phyloP scores from a whole-genome alignment of 64 coral and sea anemone species.

The Stichodactyla mertensii region DNA sequence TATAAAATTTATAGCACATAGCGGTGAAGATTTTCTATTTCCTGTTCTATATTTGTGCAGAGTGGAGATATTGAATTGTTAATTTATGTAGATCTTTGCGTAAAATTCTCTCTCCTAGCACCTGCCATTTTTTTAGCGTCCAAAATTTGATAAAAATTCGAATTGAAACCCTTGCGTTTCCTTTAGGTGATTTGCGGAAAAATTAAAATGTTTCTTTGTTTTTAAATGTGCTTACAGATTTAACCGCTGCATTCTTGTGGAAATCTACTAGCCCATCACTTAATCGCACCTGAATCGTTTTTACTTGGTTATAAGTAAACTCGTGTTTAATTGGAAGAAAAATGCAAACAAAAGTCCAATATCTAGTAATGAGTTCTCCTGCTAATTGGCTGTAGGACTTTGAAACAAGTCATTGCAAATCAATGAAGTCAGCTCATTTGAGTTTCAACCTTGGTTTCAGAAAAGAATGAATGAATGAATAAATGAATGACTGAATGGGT shows the following conservation, averaged over 20 bases:
- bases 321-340: background rate
- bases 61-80: background rate
- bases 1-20: background rate
- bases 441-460: background rate
- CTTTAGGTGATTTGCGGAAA: background rate
- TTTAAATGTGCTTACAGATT: background rate
- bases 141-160: background rate
- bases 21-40: background rate
- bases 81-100: constrained; percentile 2
- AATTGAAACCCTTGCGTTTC: background rate
- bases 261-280: background rate
- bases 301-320: background rate
- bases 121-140: background rate
- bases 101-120: background rate
- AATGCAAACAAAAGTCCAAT: background rate
- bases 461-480: background rate
- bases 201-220: background rate
- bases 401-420: background rate
- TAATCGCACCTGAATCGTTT: background rate
- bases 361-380: background rate
- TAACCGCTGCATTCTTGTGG: background rate
- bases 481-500: background rate
- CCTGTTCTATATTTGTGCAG: background rate
- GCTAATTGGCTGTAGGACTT: background rate
- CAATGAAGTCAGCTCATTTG: background rate